phyloP scores from a whole-genome alignment of 2,113 vertebrate species.

The Erythrocebus patas region DNA sequence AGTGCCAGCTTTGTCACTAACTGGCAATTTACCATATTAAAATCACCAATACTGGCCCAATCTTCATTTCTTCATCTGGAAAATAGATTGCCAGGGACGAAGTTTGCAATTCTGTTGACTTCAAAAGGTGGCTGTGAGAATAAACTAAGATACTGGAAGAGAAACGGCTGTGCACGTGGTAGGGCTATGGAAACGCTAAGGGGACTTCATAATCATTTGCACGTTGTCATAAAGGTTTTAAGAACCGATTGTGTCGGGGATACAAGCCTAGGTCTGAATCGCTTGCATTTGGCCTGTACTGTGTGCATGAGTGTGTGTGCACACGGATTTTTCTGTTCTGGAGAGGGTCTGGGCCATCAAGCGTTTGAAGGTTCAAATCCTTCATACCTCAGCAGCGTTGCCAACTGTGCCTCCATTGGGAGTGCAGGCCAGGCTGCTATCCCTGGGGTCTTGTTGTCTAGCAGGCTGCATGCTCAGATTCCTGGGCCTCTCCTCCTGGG shows the following conservation, averaged over 20 bases:
- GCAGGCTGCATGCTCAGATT: not conserved
- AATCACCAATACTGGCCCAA: not conserved
- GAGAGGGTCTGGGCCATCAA: not conserved
- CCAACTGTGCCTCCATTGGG: rapidly evolving
- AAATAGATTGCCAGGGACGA: not conserved
- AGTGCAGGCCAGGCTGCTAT: rapidly evolving
- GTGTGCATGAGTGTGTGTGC: too few relatives aligned
- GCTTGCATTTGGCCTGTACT: rapidly evolving
- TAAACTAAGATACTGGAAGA: not conserved
- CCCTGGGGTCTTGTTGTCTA: not conserved
- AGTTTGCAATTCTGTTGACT: not conserved
- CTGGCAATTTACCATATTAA: rapidly evolving
- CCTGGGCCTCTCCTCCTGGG: not conserved
- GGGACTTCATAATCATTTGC: not conserved
- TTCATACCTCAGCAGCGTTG: rapidly evolving
- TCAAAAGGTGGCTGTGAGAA: not conserved
- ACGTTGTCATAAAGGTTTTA: not conserved
- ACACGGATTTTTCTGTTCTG: rapidly evolving
- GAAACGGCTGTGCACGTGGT: rapidly evolving
- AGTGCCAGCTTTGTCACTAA: not conserved
- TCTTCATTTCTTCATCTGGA: not conserved
- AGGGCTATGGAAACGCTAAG: rapidly evolving
- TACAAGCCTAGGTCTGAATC: rapidly evolving
- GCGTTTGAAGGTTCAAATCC: rapidly evolving
- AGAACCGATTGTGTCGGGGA: not conserved